Evolutionary conservation across 1,140 invertebrate genomes (phyloP), one percentile per base, ranked within the genome.

Genomic region (Drosophila seguyi): DNA sequence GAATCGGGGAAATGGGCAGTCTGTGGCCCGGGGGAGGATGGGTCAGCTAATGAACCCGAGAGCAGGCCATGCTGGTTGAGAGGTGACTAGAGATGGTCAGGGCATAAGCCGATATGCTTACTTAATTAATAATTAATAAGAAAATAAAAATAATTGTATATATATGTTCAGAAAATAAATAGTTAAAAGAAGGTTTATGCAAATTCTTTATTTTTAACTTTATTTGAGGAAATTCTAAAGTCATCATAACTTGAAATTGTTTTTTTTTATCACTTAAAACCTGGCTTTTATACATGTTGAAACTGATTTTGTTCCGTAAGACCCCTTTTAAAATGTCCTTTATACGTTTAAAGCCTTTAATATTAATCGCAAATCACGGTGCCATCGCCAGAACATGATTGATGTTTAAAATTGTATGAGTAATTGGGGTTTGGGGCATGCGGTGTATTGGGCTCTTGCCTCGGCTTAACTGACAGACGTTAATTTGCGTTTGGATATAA

Each of bases 1-100:
- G 71, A 48, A 45, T 38, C 50, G 44, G 44, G 25, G 38, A 44
- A 45, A 45, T 39, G 45, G 62, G 42, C 56, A 39, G 36, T 50
- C 22, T 25, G 52, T 6, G 55, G 60, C 39, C 42, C 13, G n/a
- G 55, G 42, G 71, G 66, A 56, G 18, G 48, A 52, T 36, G 72
- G 56, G 71, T 56, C 77, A 69, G 78, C 78, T 75, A 69, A 74
- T 72, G 79, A 82, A 82, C 67, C 56, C 74, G 44, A 55, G 63
- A 77, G 41, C 56, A 34, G 55, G 29, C 55, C 73, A 67, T 25
- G 74, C 31, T 39, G 52, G 10, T 29, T 16, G 39, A 18, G 41
- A 31, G 31, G 31, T 56, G 45, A 47, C 71, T 71, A 50, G 78
- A 57, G 73, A 66, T 77, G 79, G 36, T 10, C 14, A 41, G n/a